Conservation (phyloP, 2,797 vertebrate species). For the Siniperca obscura region DNA sequence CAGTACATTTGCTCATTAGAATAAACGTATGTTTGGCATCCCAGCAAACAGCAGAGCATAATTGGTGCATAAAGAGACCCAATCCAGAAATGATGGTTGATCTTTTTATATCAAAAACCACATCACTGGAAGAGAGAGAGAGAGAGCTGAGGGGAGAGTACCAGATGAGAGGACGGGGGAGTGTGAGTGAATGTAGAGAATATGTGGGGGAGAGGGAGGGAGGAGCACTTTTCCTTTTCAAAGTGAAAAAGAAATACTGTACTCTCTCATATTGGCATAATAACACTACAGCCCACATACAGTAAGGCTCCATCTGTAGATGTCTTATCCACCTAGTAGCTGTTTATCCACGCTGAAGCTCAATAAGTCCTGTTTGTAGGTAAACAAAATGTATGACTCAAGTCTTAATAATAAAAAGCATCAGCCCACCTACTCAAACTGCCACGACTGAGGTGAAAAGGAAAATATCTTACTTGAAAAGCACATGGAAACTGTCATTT, state of each 20-base stretch:
- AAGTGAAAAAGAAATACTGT: slow-evolving; percentile 52
- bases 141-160: slow-evolving; percentile 19
- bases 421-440: slow-evolving; percentile 35
- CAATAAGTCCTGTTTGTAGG: slow-evolving; percentile 15
- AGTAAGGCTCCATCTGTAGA: slow-evolving; percentile 55
- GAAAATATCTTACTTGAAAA: slow-evolving; percentile 7
- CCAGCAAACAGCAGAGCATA: slow-evolving; percentile 57
- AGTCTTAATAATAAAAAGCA: neutral
- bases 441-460: slow-evolving; percentile 6
- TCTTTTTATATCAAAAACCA: slow-evolving; percentile 58
- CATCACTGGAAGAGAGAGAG: slow-evolving; percentile 27
- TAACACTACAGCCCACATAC: slow-evolving; percentile 63
- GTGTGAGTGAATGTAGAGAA: slow-evolving; percentile 37
- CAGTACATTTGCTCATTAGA: slow-evolving; percentile 45
- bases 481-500: neutral
- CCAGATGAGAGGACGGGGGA: slow-evolving; percentile 46
- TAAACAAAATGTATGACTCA: slow-evolving; percentile 12
- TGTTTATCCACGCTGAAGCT: slow-evolving; percentile 22
- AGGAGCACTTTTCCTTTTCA: slow-evolving; percentile 53
- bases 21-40: slow-evolving; percentile 56
- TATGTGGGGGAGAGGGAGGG: slow-evolving; percentile 36
- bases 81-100: slow-evolving; percentile 45
- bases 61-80: slow-evolving; percentile 40
- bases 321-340: slow-evolving; percentile 11
- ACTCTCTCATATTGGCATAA: slow-evolving; percentile 44